Evolutionary conservation across 1,140 invertebrate genomes (phyloP).

Genomic region (Drosophila mojavensis): DNA sequence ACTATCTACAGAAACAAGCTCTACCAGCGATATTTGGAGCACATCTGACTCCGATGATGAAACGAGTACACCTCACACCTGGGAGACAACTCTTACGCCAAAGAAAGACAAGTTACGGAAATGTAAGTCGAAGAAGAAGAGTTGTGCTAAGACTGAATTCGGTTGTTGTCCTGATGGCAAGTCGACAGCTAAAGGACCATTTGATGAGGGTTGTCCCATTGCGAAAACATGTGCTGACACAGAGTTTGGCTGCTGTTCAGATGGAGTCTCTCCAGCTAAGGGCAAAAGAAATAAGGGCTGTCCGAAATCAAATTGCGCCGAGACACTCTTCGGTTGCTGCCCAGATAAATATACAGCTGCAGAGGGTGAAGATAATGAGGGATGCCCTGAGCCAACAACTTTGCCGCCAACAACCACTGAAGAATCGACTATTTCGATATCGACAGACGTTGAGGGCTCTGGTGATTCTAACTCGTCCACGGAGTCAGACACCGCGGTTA

Average conservation of each 20-base stretch:
- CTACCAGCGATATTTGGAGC: slow-evolving; percentile 83
- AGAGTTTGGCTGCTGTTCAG: slow-evolving; percentile 94
- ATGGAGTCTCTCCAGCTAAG: slow-evolving; percentile 92
- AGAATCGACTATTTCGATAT: slow-evolving; percentile 62
- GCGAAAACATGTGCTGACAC: slow-evolving; percentile 92
- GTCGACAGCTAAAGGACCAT: slow-evolving; percentile 93
- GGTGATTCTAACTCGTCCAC: slow-evolving; percentile 80
- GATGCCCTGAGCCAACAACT: slow-evolving; percentile 89
- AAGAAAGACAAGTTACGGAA: slow-evolving; percentile 85
- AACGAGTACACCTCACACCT: slow-evolving; percentile 84
- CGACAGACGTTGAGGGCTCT: slow-evolving; percentile 71
- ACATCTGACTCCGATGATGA: slow-evolving; percentile 69
- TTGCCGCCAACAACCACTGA: slow-evolving; percentile 78
- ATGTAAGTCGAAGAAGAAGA: slow-evolving; percentile 87
- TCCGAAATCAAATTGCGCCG: slow-evolving; percentile 89
- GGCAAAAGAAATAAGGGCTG: slow-evolving; percentile 91
- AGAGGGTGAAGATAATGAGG: slow-evolving; percentile 92
- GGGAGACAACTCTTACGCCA: slow-evolving; percentile 84
- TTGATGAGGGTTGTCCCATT: slow-evolving; percentile 91
- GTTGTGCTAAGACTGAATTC: slow-evolving; percentile 89
- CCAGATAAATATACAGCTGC: slow-evolving; percentile 91
- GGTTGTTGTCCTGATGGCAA: slow-evolving; percentile 96
- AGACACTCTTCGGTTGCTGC: slow-evolving; percentile 94
- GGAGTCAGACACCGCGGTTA: slow-evolving; percentile 36
- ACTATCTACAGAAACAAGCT: slow-evolving; percentile 63